Percentiles rank a stretch among this genome's conserved stretches.
These are phyloP conservation scores for Oryzias dopingdopingensis DNA, from an alignment of 2,797 vertebrate genomes.

Conservation along the genomic window DNA sequence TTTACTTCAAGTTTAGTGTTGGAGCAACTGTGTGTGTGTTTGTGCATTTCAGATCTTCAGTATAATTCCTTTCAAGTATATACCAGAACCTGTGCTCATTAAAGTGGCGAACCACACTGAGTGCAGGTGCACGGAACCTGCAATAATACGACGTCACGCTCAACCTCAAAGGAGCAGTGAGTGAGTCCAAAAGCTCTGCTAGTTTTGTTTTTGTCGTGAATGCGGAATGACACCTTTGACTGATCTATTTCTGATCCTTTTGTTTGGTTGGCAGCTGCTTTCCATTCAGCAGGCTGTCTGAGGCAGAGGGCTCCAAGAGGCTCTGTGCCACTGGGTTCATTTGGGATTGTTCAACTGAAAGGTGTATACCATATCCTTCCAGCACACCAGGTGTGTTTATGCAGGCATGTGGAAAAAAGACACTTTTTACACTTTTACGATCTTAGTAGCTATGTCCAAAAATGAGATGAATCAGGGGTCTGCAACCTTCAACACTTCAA, in stretches of 20 bases:
- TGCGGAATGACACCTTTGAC: neutral
- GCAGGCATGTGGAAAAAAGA: neutral
- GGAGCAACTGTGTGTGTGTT: neutral
- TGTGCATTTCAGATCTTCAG: conserved; percentile 83
- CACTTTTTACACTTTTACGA: too few relatives aligned
- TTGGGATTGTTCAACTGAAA: conserved; percentile 88
- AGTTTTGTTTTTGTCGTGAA: neutral
- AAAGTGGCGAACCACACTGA: conserved; percentile 94
- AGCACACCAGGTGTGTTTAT: conserved; percentile 50
- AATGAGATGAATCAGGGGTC: too few relatives aligned
- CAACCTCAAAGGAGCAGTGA: conserved; percentile 63
- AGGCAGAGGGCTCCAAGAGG: conserved; percentile 81
- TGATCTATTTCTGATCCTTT: neutral
- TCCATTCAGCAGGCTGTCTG: conserved; percentile 60
- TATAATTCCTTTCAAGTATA: conserved; percentile 87
- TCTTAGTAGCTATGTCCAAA: too few relatives aligned
- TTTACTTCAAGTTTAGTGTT: neutral
- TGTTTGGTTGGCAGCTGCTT: conserved; percentile 63
- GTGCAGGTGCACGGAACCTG: conserved; percentile 86
- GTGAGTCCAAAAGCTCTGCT: conserved; percentile 53
- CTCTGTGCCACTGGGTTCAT: conserved; percentile 86
- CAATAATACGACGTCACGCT: conserved; percentile 81
- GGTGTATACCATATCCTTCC: conserved; percentile 84
- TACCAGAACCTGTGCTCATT: conserved; percentile 89
- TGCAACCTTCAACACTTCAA: too few relatives aligned